Evolutionary conservation across 2,888 invertebrate species (phyloP), one percentile per base, ranked within the genome.

Genomic region (Mesochorus sp.): DNA sequence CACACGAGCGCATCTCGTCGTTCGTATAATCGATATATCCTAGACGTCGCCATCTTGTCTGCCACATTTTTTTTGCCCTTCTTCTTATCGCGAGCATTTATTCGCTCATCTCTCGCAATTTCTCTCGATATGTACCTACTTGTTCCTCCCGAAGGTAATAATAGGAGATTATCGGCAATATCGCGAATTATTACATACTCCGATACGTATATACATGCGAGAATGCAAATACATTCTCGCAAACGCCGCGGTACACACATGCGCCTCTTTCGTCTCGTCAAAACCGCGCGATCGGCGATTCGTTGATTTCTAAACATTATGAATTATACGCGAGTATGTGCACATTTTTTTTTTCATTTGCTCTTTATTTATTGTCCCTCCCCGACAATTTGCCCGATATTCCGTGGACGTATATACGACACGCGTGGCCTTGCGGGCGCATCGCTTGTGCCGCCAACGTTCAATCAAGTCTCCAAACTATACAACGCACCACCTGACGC

Each of bases 101-200:
- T 47, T 62, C 47, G 12, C 47, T 62, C 34, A 24, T 57, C n/a
- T 28, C 44, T 47, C 47, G 19, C 12, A 6, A 3, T 37, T 19
- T n/a, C n/a, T n/a, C 62, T 62, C 47, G 62, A 47, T 47, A 31
- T n/a, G n/a, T n/a, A n/a, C n/a, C n/a, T n/a, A n/a, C 62, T 28
- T 3, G 47, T 12, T 12, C 26, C 31, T 47, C 47, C 34, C 6
- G 34, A 2, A 10, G n/a, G 37, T 10, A 47, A 14, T 62, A 62
- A 62, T 62, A 19, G 17, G 6, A n/a, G 19, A 8, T 1, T 19
- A 31, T 21, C 3, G 31, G 47, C 31, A 62, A 19, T 34, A 31
- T 62, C 57, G 61, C 70, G 78, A 76, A 78, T 81, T 61, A 49
- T 66, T 61, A 44, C 61, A 19, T 37, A 57, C 24, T 57, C 21